Evolutionary conservation across 1,140 invertebrate species (phyloP), one percentile per base, ranked within the genome.

Genomic region (Notospermus geniculatus): DNA sequence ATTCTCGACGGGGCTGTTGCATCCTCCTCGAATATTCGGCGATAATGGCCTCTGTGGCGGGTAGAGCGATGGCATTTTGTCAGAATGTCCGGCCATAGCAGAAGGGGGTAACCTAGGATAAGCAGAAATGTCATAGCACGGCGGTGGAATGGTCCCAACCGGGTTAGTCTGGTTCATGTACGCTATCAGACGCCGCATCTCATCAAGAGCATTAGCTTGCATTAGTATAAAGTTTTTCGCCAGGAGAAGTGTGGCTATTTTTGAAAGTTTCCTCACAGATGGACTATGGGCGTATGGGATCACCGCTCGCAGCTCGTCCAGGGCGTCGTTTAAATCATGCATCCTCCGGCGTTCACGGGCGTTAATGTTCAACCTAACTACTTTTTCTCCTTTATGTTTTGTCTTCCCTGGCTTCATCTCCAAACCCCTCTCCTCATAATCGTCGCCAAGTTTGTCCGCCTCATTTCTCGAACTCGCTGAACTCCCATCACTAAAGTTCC

Each of bases 161-260:
- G 32, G 5, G 32, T 36, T 4, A 7, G 32, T 7, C 9, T 74
- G 68, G 63, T 77, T 76, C 60, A 73, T 67, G 57, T 71, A 76
- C 4, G 70, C 66, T 19, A 79, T 66, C 59, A 77, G 71, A 9
- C 75, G 64, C 29, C 76, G 64, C 71, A 81, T 75, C 68, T 82
- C 80, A 41, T 80, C 78, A 23, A 81, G 62, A n/a, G 77, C 75
- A 58, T 79, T 79, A 76, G 86, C 76, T 82, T 97, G 94, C 94
- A 98, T 98, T n/a, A 98, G 86, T 72, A 99, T 99, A 80, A 96
- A 98, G 83, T 99, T 99, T 81, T 98, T 98, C 54, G 97, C 97
- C 56, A 99, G 83, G 0, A 99, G 83, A 1, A 99, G 84, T 0
- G 97, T 99, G 19, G 97, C 96, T 68, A 99, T 99, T 84, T 98